phyloP scores from a whole-genome alignment of 2,113 vertebrate genomes.

The Tor tambroides region DNA sequence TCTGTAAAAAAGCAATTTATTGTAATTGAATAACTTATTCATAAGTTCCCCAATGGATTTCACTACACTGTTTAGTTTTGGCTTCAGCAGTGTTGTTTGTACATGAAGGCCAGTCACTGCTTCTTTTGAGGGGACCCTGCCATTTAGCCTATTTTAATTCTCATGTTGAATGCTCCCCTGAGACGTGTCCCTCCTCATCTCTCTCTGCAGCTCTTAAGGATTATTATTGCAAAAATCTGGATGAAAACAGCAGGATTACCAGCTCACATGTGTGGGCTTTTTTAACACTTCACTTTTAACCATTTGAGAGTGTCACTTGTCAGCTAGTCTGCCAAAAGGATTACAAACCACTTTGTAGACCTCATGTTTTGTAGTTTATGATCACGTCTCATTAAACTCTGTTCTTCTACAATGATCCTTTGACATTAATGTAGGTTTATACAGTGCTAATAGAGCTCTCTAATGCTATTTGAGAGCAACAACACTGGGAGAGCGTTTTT shows the following conservation, averaged over 20 bases:
- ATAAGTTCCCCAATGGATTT: not conserved
- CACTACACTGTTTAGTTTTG: not conserved
- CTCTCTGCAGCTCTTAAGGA: constrained; percentile 52
- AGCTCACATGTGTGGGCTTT: constrained; percentile 58
- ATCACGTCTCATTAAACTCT: constrained; percentile 27
- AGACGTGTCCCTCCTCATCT: constrained; percentile 26
- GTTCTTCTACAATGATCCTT: constrained; percentile 25
- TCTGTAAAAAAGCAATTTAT: too few species aligned
- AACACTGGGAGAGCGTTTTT: not conserved
- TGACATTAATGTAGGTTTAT: constrained; percentile 31
- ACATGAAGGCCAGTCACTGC: not conserved
- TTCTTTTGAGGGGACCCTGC: not conserved
- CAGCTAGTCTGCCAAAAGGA: constrained; percentile 42
- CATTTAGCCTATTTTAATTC: constrained; percentile 51
- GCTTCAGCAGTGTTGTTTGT: not conserved
- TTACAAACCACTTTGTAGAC: constrained; percentile 41
- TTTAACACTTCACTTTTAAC: constrained; percentile 57
- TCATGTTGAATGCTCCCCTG: constrained; percentile 48
- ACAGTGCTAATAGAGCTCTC: constrained; percentile 3
- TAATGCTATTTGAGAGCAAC: not conserved
- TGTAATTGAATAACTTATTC: not conserved
- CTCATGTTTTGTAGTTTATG: constrained; percentile 1
- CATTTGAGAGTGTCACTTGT: constrained; percentile 38
- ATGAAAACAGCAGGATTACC: constrained; percentile 62
- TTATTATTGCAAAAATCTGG: constrained; percentile 56